Evolutionary conservation across 1,140 invertebrate species (phyloP).

Genomic region (Branchinecta lynchi): DNA sequence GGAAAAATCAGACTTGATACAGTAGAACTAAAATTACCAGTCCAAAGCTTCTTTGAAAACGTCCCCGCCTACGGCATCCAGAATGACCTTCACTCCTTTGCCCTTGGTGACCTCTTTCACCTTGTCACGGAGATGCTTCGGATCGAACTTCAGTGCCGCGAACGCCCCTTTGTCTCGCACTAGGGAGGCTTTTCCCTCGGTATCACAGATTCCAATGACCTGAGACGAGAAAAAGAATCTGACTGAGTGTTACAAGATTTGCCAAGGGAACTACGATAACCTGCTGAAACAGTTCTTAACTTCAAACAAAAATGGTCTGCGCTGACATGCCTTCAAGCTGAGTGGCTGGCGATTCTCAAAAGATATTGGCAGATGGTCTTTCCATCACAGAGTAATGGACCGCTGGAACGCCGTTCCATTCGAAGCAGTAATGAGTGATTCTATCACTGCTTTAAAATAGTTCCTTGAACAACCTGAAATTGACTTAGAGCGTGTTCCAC

Average conservation of each 20-base stretch:
- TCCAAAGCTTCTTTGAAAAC: conserved; percentile 38
- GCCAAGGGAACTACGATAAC: not conserved
- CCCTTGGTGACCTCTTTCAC: conserved; percentile 39
- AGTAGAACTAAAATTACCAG: conserved; percentile 31
- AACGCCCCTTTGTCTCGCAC: conserved; percentile 43
- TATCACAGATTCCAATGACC: conserved; percentile 43
- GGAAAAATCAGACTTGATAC: no score
- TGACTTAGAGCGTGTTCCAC: no score
- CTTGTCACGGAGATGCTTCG: conserved; percentile 36
- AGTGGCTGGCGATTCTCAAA: not conserved
- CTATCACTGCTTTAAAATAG: no score
- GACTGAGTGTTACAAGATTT: conserved; percentile 15
- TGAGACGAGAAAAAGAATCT: conserved; percentile 24
- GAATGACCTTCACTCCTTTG: conserved; percentile 40
- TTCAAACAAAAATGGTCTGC: not conserved
- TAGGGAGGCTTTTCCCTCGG: conserved; percentile 37
- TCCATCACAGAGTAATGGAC: no score
- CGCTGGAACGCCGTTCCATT: no score
- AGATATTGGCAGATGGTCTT: not conserved
- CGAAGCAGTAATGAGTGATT: no score
- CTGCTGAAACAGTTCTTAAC: conserved; percentile 1
- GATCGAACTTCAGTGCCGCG: conserved; percentile 39
- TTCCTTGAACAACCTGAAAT: no score
- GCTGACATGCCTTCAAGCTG: no score
- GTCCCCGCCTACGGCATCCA: conserved; percentile 42